A percentile compares a stretch with the other conserved stretches of the same genome.
phyloP scores from a whole-genome alignment of 2,797 vertebrate species.

The Todus mexicanus region DNA sequence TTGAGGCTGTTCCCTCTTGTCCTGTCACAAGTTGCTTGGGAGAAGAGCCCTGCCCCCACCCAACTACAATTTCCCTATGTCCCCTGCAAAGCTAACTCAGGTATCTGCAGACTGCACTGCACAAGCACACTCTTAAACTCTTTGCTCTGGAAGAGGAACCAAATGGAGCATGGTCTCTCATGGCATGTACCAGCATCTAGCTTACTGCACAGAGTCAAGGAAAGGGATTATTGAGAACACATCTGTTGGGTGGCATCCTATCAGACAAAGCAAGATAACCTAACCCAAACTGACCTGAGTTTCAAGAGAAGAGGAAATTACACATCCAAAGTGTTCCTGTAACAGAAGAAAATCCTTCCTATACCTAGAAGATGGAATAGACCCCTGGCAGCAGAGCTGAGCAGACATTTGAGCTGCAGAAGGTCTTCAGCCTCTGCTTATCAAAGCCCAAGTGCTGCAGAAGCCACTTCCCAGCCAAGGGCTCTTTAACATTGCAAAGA shows the following conservation, averaged over 20 bases:
- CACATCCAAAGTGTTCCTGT: neutral
- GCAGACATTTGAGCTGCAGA: neutral
- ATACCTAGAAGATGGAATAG: neutral
- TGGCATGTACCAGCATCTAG: neutral
- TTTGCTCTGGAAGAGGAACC: neutral
- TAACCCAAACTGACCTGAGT: accelerated
- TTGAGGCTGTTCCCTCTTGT: no score
- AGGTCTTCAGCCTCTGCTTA: neutral
- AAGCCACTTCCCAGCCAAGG: neutral
- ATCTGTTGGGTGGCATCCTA: neutral
- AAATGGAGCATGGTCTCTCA: neutral
- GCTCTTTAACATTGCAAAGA: neutral
- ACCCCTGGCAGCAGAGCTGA: neutral
- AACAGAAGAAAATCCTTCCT: neutral
- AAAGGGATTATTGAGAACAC: neutral
- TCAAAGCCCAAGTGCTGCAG: neutral
- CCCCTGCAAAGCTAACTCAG: neutral
- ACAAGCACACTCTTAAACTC: accelerated
- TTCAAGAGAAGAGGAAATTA: neutral
- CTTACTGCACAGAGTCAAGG: neutral
- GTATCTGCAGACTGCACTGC: accelerated
- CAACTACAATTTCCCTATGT: no score
- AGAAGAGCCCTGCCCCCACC: no score
- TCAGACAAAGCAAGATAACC: neutral
- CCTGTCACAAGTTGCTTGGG: no score